A percentile compares a stretch with the other conserved stretches of the same genome.
Conservation (phyloP, 1,140 invertebrate genomes). For the Cyclina sinensis region DNA sequence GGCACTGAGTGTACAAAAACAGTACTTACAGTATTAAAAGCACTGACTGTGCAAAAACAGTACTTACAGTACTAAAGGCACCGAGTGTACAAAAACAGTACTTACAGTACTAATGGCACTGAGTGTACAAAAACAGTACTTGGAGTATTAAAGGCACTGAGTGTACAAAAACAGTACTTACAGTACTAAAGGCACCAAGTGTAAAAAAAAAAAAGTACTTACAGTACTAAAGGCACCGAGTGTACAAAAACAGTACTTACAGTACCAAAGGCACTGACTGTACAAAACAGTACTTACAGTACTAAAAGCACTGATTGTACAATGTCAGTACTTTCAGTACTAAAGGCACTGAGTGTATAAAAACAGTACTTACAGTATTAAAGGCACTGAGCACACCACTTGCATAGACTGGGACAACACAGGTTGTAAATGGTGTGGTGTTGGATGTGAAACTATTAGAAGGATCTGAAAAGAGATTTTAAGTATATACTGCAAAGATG, state of each 20-base stretch:
- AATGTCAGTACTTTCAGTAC: no score
- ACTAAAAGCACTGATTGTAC: no score
- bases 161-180: no score
- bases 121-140: no score
- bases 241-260: slow-evolving; percentile 79
- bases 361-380: slow-evolving; percentile 82
- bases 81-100: no score
- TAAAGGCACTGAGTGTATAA: neutral
- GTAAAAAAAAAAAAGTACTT: no score
- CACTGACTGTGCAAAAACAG: no score
- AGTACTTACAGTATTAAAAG: slow-evolving; percentile 82
- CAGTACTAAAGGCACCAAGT: neutral
- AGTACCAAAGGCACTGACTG: slow-evolving; percentile 84
- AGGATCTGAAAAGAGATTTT: slow-evolving; percentile 50
- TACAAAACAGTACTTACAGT: no score
- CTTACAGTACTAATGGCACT: no score
- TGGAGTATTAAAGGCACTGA: no score
- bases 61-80: no score
- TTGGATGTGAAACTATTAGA: slow-evolving; percentile 50
- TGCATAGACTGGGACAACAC: slow-evolving; percentile 89
- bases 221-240: slow-evolving; percentile 85
- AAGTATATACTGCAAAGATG: no score
- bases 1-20: slow-evolving; percentile 80
- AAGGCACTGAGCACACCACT: slow-evolving; percentile 87
- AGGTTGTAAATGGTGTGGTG: slow-evolving; percentile 85